phyloP scores from a whole-genome alignment of 2,888 invertebrate genomes.

The Tenthredo distinguenda region DNA sequence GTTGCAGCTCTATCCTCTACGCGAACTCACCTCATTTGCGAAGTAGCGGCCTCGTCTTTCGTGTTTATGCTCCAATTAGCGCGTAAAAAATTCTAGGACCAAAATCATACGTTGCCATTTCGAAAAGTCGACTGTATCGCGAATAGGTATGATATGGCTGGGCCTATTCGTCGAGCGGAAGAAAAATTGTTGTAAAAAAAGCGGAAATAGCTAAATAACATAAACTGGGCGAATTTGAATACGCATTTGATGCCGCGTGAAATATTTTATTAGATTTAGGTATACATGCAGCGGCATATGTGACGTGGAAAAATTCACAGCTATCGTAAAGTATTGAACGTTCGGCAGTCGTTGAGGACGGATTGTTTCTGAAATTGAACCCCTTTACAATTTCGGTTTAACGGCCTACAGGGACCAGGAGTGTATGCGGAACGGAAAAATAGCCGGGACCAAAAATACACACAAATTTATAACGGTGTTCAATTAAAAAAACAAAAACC shows the following conservation, averaged over 20 bases:
- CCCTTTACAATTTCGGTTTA: constrained; percentile 27
- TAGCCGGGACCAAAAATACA: not conserved
- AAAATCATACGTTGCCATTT: not conserved
- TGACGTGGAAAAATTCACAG: not conserved
- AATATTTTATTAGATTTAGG: not conserved
- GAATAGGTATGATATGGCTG: not conserved
- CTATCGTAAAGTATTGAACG: not conserved
- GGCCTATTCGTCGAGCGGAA: not conserved
- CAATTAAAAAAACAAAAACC: not conserved
- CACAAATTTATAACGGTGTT: not conserved
- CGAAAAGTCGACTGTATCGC: not conserved
- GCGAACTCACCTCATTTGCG: constrained; percentile 37
- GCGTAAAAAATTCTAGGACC: constrained; percentile 15
- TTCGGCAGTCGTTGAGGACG: not conserved
- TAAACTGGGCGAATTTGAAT: not conserved
- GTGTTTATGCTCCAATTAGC: constrained; percentile 47
- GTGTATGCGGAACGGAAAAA: not conserved
- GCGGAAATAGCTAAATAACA: not conserved
- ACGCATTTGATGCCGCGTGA: not conserved
- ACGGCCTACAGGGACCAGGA: not conserved
- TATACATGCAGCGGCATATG: not conserved
- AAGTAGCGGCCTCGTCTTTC: constrained; percentile 43
- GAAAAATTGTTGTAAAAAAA: not conserved
- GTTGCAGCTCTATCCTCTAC: not conserved
- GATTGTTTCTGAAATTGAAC: constrained; percentile 37